Percentiles rank a stretch among this genome's conserved stretches.
Conservation (phyloP, 2,888 invertebrate species). For the Chironomus tentans region DNA sequence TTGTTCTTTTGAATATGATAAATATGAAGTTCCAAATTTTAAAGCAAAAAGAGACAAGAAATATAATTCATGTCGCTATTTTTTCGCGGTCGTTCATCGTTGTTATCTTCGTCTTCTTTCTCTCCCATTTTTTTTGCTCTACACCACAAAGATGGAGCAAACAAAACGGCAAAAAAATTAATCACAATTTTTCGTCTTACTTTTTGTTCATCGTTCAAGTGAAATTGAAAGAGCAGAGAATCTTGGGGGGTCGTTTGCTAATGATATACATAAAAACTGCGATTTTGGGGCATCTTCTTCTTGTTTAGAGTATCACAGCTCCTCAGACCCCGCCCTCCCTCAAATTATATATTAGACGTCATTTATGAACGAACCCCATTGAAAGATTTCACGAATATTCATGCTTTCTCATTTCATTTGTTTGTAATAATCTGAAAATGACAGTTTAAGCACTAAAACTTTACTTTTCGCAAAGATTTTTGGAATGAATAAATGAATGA, state of each 20-base stretch:
- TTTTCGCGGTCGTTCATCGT: background rate
- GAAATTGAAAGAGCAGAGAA: background rate
- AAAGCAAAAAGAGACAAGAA: background rate
- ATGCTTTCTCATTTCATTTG: background rate
- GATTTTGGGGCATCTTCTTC: no score
- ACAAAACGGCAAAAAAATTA: conserved; percentile 4
- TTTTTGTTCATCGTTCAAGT: background rate
- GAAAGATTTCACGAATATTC: no score
- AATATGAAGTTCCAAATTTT: background rate
- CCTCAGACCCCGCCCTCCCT: no score
- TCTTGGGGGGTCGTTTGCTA: background rate
- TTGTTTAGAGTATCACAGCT: no score
- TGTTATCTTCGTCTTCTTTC: background rate
- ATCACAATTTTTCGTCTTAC: conserved; percentile 11
- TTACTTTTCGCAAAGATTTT: background rate
- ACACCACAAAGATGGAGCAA: background rate
- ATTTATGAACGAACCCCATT: no score
- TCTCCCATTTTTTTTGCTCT: no score
- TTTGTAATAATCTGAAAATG: background rate
- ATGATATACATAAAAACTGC: no score
- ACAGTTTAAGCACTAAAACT: background rate
- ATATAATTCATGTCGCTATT: background rate
- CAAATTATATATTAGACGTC: no score
- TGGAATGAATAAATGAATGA: background rate
- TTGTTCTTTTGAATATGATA: background rate